Evolutionary conservation across 2,797 vertebrate genomes (phyloP).

Genomic region (Alectoris magna): DNA sequence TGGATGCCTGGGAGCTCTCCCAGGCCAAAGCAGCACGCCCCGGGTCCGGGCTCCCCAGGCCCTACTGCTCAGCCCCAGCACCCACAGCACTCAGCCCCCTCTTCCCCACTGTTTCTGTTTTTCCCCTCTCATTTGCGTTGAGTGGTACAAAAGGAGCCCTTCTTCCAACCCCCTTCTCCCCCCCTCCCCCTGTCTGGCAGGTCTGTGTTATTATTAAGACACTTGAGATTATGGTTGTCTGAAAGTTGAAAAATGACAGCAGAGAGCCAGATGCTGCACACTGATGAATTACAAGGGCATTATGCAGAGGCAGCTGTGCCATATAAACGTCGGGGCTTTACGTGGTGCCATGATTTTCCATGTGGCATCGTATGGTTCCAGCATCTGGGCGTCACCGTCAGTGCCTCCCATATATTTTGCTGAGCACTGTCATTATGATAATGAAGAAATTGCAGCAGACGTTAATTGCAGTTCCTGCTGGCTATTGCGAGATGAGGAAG

Average conservation of each 20-base stretch:
- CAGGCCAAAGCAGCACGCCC: not conserved
- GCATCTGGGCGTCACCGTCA: slow-evolving; percentile 64
- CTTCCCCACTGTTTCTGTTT: not conserved
- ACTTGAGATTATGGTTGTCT: slow-evolving; percentile 73
- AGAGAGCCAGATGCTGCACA: slow-evolving; percentile 70
- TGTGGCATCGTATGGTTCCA: slow-evolving; percentile 66
- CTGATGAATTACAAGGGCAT: slow-evolving; percentile 73
- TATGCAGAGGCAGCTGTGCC: slow-evolving; percentile 74
- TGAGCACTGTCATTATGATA: slow-evolving; percentile 74
- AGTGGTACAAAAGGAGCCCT: slow-evolving; percentile 40
- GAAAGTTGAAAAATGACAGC: slow-evolving; percentile 71
- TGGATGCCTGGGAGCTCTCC: not conserved
- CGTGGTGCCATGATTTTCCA: slow-evolving; percentile 58
- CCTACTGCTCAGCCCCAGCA: not conserved
- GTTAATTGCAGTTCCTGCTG: slow-evolving; percentile 64
- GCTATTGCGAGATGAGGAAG: slow-evolving; percentile 24
- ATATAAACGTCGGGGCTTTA: slow-evolving; percentile 62
- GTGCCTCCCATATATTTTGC: slow-evolving; percentile 61
- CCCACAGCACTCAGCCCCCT: not conserved
- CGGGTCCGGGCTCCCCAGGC: not conserved
- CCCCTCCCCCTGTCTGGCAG: slow-evolving; percentile 63
- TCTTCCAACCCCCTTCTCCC: not conserved
- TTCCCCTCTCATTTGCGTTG: slow-evolving; percentile 16
- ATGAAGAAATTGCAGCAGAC: slow-evolving; percentile 77
- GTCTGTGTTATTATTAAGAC: slow-evolving; percentile 75